A percentile compares a stretch with the other conserved stretches of the same genome.
phyloP scores from a whole-genome alignment of 2,888 invertebrate species.

The Endotricha flammealis region DNA sequence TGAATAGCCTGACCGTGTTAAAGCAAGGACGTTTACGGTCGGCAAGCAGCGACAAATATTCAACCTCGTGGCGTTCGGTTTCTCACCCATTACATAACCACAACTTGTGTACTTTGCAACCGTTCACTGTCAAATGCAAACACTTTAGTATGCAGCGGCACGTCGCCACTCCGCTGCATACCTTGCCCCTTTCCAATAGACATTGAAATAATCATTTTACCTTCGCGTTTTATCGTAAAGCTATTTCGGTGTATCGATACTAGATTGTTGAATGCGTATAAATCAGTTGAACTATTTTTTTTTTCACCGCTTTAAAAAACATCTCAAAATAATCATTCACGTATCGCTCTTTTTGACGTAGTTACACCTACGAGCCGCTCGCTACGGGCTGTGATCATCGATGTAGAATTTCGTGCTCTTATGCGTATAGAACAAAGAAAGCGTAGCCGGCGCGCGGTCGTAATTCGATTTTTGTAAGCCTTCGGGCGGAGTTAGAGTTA shows the following conservation, averaged over 20 bases:
- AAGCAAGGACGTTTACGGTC: slow-evolving; percentile 2
- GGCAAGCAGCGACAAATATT: background rate
- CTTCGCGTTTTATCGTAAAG: slow-evolving; percentile 54
- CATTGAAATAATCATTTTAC: slow-evolving; percentile 30
- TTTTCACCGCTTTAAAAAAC: slow-evolving; percentile 50
- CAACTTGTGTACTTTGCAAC: slow-evolving; percentile 14
- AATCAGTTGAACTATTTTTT: slow-evolving; percentile 64
- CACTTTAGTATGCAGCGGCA: slow-evolving; percentile 32
- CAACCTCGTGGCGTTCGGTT: slow-evolving; percentile 7
- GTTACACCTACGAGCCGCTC: slow-evolving; percentile 11
- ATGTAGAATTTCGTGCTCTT: background rate
- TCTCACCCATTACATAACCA: slow-evolving; percentile 16
- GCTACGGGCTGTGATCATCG: slow-evolving; percentile 1
- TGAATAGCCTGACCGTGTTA: slow-evolving; percentile 1
- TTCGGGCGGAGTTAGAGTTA: slow-evolving; percentile 9
- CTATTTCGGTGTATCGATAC: slow-evolving; percentile 54
- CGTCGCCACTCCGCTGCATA: slow-evolving; percentile 21
- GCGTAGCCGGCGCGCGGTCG: slow-evolving; percentile 11
- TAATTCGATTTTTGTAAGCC: slow-evolving; percentile 21
- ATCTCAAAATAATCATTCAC: slow-evolving; percentile 56
- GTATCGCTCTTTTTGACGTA: slow-evolving; percentile 50
- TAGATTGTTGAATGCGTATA: slow-evolving; percentile 48
- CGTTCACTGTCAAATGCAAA: slow-evolving; percentile 29
- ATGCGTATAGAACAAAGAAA: slow-evolving; percentile 1
- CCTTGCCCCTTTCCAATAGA: slow-evolving; percentile 15